phyloP scores from a whole-genome alignment of 2,888 invertebrate species.

The Agrochola lota region DNA sequence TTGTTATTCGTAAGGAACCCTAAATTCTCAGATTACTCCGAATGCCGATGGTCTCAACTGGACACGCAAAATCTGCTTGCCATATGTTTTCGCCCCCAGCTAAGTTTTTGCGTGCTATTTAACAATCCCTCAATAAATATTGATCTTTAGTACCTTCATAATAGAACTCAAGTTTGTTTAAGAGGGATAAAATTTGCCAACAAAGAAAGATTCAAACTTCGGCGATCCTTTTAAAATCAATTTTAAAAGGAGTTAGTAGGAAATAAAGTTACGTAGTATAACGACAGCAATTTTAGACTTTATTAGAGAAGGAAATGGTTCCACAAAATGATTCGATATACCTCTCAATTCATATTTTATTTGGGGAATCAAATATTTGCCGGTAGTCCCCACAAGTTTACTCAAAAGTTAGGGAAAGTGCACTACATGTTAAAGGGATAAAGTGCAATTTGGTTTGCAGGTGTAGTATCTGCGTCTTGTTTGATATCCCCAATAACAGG shows the following conservation, averaged over 20 bases:
- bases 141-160: conserved; percentile 5
- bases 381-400: not conserved
- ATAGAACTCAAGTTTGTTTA: conserved; percentile 16
- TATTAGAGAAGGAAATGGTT: conserved; percentile 11
- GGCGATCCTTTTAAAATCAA: conserved; percentile 27
- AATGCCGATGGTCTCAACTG: conserved; percentile 31
- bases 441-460: conserved; percentile 32
- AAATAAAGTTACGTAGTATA: not conserved
- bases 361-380: conserved; percentile 27
- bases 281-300: not conserved
- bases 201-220: conserved; percentile 16
- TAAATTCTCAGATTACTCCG: conserved; percentile 30
- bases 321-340: conserved; percentile 10
- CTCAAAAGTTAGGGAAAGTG: not conserved
- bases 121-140: conserved; percentile 27
- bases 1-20: conserved; percentile 13
- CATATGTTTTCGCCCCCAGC: conserved; percentile 73
- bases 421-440: not conserved
- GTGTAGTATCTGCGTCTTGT: conserved; percentile 18
- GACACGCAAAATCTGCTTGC: conserved; percentile 57
- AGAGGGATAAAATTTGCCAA: not conserved
- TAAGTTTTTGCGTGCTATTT: conserved; percentile 68
- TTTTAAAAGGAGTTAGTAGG: conserved; percentile 21
- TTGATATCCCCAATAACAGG: conserved; percentile 26
- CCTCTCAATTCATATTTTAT: conserved; percentile 29